Conservation (phyloP, 2,113 vertebrate species). For the Thamnaconus septentrionalis region DNA sequence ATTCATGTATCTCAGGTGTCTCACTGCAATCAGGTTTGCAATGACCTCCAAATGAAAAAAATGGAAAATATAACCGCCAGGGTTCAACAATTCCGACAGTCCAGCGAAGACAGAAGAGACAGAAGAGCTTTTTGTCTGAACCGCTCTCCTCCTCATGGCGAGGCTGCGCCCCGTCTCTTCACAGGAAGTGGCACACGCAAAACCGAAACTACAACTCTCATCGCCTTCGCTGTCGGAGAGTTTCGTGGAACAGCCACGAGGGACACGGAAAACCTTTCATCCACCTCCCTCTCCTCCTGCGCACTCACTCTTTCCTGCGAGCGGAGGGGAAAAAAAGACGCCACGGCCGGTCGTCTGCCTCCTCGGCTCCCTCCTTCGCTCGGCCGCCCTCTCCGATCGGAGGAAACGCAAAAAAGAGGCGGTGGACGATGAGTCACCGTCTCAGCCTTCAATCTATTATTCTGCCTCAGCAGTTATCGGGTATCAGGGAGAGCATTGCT, state of each 20-base stretch:
- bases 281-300: constrained; percentile 62
- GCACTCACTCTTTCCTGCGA: constrained; percentile 66
- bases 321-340: constrained; percentile 40
- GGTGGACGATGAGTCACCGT: no score
- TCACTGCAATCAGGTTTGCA: no score
- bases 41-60: no score
- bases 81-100: no score
- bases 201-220: constrained; percentile 39
- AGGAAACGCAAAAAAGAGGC: constrained; percentile 51
- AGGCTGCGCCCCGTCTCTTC: constrained; percentile 34
- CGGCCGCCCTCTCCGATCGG: constrained; percentile 38
- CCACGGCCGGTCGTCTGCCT: constrained; percentile 58
- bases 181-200: constrained; percentile 48
- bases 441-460: no score
- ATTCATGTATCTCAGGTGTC: no score
- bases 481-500: no score
- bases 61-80: no score
- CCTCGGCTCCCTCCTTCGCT: constrained; percentile 48
- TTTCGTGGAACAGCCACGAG: constrained; percentile 47
- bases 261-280: constrained; percentile 46
- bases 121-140: constrained; percentile 11
- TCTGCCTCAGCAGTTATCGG: no score
- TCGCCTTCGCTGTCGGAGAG: constrained; percentile 40
- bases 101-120: no score
- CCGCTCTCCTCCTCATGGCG: constrained; percentile 25